These are phyloP conservation scores for Diplogasteroides magnus DNA, from an alignment of 1,140 invertebrate genomes.

Conservation along the genomic window DNA sequence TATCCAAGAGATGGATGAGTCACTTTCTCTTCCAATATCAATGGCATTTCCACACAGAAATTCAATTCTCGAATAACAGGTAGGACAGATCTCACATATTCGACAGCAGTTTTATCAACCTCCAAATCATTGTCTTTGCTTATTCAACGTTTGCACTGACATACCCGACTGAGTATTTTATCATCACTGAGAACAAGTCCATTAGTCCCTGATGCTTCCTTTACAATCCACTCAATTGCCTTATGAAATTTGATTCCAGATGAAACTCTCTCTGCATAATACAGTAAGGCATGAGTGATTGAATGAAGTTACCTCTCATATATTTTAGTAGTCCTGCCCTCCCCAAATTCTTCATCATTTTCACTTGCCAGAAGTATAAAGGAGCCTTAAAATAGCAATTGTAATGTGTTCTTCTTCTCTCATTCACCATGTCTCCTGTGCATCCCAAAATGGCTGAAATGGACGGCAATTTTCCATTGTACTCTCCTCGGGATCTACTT, in stretches of 20 bases:
- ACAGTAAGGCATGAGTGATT: background rate
- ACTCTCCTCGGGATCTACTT: background rate
- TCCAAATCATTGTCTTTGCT: background rate
- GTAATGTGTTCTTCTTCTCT: background rate
- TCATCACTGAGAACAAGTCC: too few relatives aligned
- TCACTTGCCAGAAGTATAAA: background rate
- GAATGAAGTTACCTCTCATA: background rate
- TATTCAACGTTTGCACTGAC: too few relatives aligned
- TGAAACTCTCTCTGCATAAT: background rate
- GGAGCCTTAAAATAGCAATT: background rate
- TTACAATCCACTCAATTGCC: background rate
- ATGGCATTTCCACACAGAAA: background rate
- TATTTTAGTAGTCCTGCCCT: background rate
- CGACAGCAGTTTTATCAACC: background rate
- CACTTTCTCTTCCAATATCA: background rate
- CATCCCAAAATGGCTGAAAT: background rate
- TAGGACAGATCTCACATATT: background rate
- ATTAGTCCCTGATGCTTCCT: too few relatives aligned
- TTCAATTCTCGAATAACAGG: background rate
- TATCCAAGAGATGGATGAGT: background rate
- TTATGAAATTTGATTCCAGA: background rate
- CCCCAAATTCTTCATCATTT: background rate
- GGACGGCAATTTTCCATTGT: background rate
- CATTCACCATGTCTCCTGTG: background rate
- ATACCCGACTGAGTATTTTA: too few relatives aligned